These are phyloP conservation scores for Drosophila neoperkinsi DNA, from an alignment of 2,888 invertebrate species.

Conservation along the genomic window DNA sequence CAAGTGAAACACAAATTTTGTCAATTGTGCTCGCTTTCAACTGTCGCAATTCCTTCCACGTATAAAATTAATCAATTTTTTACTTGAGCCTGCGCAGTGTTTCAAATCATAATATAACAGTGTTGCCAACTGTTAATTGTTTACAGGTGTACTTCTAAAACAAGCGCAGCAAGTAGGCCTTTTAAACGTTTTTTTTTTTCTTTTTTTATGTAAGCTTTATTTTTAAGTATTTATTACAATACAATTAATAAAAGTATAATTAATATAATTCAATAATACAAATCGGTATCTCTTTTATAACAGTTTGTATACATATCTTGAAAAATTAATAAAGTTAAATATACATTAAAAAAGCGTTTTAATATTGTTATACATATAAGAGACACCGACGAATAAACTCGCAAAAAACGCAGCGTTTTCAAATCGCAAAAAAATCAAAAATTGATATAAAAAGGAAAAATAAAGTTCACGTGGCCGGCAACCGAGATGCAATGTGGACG, in stretches of 20 bases:
- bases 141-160: not conserved
- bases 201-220: not conserved
- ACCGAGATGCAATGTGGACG: not conserved
- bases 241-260: not conserved
- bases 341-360: not conserved
- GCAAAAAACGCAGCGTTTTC: not conserved
- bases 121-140: constrained; percentile 6
- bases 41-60: constrained; percentile 8
- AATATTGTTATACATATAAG: not conserved
- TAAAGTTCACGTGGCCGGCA: not conserved
- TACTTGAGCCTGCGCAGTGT: constrained; percentile 45
- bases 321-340: not conserved
- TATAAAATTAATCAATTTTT: constrained; percentile 56
- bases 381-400: not conserved
- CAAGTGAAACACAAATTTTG: constrained; percentile 14
- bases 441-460: too few relatives aligned
- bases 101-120: not conserved
- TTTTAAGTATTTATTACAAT: not conserved
- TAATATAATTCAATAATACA: not conserved
- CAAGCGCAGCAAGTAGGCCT: constrained; percentile 22
- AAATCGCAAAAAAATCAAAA: not conserved
- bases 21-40: constrained; percentile 8
- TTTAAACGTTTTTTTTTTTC: not conserved
- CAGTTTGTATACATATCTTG: not conserved
- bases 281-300: not conserved